These are phyloP conservation scores for Abrostola tripartita DNA, from an alignment of 2,888 invertebrate species.

Conservation along the genomic window DNA sequence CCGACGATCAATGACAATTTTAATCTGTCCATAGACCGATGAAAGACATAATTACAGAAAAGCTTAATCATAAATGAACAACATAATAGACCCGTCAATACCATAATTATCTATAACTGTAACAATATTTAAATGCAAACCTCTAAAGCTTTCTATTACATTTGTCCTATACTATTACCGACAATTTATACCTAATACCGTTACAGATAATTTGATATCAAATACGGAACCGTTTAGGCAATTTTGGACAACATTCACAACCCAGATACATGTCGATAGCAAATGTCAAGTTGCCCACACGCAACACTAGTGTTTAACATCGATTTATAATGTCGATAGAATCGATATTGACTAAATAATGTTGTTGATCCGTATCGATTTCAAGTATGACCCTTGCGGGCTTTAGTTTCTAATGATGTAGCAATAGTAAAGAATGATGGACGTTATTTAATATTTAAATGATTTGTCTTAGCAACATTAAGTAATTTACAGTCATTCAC, in stretches of 20 bases:
- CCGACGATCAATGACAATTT: no score
- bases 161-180: constrained; percentile 42
- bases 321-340: constrained; percentile 35
- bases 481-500: background rate
- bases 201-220: constrained; percentile 53
- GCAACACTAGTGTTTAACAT: constrained; percentile 41
- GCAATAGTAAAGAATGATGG: background rate
- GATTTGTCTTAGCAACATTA: background rate
- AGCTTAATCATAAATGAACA: constrained; percentile 12
- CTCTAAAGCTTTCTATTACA: constrained; percentile 24
- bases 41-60: background rate
- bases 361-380: constrained; percentile 30
- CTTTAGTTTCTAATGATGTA: background rate
- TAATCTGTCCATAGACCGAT: no score
- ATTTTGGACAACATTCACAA: constrained; percentile 50
- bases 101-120: constrained; percentile 28
- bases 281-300: constrained; percentile 51
- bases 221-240: constrained; percentile 44
- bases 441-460: background rate
- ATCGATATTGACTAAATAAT: constrained; percentile 40
- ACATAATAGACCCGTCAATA: constrained; percentile 14
- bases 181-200: constrained; percentile 46
- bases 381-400: constrained; percentile 18
- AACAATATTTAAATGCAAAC: constrained; percentile 41
- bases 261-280: constrained; percentile 45